These are phyloP conservation scores for Pachyseris speciosa DNA, from an alignment of 64 coral and sea anemone species.

Conservation along the genomic window DNA sequence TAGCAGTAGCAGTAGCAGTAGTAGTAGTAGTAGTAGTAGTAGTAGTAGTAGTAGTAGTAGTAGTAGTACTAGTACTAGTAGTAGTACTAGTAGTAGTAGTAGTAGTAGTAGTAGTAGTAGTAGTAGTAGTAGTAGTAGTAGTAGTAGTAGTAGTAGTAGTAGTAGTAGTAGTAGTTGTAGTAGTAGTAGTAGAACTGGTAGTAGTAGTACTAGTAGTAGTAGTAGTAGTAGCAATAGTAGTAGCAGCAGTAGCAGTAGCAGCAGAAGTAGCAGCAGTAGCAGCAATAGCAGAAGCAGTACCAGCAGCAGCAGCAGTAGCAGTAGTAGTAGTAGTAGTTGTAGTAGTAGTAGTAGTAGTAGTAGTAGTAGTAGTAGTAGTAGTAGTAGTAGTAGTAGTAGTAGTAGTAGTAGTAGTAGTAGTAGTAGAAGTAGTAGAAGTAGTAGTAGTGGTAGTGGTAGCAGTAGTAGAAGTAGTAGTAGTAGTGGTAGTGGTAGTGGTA, in stretches of 20 bases:
- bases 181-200: too few species aligned
- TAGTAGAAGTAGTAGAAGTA: slow-evolving; percentile 3
- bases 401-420: not conserved
- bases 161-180: too few species aligned
- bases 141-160: too few species aligned
- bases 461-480: not conserved
- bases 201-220: slow-evolving; percentile 8
- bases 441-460: not conserved
- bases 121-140: too few species aligned
- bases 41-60: too few species aligned
- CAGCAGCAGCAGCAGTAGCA: not conserved
- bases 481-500: not conserved
- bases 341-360: slow-evolving; percentile 11
- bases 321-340: not conserved
- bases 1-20: too few species aligned
- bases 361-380: not conserved
- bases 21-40: too few species aligned
- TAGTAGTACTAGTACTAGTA: too few species aligned
- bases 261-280: not conserved
- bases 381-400: slow-evolving; percentile 22
- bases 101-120: too few species aligned
- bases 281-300: not conserved
- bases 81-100: too few species aligned
- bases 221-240: not conserved
- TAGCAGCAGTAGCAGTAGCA: not conserved